Conservation (phyloP, 2,113 vertebrate genomes). For the Megaptera novaeangliae region DNA sequence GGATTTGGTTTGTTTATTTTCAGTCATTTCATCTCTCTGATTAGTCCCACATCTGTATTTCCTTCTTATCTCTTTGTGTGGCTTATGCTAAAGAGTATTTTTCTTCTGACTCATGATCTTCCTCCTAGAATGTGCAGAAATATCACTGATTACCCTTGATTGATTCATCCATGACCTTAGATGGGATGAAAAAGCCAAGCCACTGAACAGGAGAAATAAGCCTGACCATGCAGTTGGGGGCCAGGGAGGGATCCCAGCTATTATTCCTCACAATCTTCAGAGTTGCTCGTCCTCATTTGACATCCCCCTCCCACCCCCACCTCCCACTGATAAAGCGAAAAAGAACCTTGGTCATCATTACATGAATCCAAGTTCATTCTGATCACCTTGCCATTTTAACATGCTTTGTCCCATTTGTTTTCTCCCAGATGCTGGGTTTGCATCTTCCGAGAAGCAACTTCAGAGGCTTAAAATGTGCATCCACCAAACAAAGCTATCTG, state of each 20-base stretch:
- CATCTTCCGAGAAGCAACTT: constrained; percentile 12
- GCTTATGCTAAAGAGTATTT: background rate
- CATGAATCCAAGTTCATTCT: background rate
- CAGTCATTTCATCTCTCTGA: background rate
- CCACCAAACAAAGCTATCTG: constrained; percentile 29
- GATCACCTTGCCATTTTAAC: background rate
- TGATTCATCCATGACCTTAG: background rate
- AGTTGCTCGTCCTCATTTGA: background rate
- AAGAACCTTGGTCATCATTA: background rate
- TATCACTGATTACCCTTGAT: background rate
- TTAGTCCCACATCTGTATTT: background rate
- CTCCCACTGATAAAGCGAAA: background rate
- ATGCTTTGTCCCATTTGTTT: background rate
- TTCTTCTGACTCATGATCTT: background rate
- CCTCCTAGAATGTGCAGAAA: background rate
- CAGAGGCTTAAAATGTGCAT: constrained; percentile 55
- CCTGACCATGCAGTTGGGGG: no score
- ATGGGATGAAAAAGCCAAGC: background rate
- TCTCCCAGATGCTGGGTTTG: background rate
- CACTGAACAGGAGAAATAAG: background rate
- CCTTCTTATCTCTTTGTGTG: background rate
- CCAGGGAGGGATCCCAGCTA: fast-evolving
- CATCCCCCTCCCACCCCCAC: background rate
- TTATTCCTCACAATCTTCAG: background rate
- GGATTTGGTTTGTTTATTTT: background rate